Evolutionary conservation across 2,797 vertebrate species (phyloP).

Genomic region (Pristis pectinata): DNA sequence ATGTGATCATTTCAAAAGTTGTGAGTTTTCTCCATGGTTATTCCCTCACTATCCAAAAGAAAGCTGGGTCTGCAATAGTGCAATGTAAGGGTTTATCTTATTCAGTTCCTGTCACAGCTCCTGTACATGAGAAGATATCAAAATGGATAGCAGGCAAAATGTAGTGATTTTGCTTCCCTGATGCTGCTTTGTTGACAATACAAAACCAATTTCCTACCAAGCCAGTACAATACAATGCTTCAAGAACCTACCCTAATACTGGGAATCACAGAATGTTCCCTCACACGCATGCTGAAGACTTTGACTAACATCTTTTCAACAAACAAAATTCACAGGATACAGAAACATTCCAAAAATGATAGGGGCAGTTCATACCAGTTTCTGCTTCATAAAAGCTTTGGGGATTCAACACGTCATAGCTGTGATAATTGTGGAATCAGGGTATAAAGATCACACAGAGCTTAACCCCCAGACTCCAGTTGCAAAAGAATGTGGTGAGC

Average conservation of each 20-base stretch:
- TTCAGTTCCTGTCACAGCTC: neutral
- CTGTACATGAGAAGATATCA: neutral
- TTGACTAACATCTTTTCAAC: neutral
- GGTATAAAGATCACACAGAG: slow-evolving; percentile 18
- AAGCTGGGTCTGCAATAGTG: neutral
- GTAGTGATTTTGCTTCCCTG: neutral
- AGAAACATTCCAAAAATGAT: slow-evolving; percentile 29
- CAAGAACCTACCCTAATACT: neutral
- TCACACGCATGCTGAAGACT: neutral
- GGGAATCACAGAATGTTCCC: slow-evolving; percentile 36
- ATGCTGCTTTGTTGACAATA: neutral
- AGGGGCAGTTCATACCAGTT: neutral
- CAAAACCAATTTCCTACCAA: neutral
- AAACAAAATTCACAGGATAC: slow-evolving; percentile 25
- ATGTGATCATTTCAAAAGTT: neutral
- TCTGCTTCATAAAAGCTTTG: slow-evolving; percentile 18
- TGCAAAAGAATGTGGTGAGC: neutral
- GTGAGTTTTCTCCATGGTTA: neutral
- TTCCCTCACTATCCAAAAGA: neutral
- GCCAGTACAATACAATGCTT: neutral
- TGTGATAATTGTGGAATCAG: neutral
- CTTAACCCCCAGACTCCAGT: neutral
- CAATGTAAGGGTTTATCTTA: neutral
- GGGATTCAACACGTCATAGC: slow-evolving; percentile 2
- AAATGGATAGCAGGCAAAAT: neutral